These are phyloP conservation scores for Lucilia cuprina DNA, from an alignment of 1,140 invertebrate species.

Conservation along the genomic window DNA sequence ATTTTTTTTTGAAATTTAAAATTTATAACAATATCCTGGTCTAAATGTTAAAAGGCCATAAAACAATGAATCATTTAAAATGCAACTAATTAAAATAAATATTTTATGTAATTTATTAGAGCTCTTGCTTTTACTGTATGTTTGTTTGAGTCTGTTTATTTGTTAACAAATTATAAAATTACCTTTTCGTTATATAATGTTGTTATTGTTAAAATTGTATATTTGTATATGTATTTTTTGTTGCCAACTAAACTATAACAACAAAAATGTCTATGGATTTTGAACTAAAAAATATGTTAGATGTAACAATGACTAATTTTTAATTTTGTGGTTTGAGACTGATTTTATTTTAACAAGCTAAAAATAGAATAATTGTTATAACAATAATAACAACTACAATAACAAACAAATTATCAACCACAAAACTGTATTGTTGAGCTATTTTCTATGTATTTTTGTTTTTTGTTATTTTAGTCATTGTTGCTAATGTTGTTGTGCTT, in stretches of 20 bases:
- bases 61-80: conserved; percentile 27
- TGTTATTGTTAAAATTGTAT: background rate
- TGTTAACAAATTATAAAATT: background rate
- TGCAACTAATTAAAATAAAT: conserved; percentile 31
- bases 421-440: conserved; percentile 31
- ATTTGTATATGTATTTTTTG: background rate
- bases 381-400: background rate
- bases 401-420: background rate
- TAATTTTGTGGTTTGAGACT: background rate
- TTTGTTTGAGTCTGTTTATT: background rate
- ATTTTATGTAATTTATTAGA: conserved; percentile 13
- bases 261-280: background rate
- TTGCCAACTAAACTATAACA: background rate
- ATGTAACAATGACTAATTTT: conserved; percentile 27
- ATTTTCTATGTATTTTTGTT: background rate
- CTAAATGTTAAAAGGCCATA: conserved; percentile 4
- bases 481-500: background rate
- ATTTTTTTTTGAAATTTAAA: background rate
- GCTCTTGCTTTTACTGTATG: background rate
- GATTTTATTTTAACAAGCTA: background rate
- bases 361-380: background rate
- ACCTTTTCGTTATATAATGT: background rate
- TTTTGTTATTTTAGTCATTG: no score
- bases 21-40: background rate
- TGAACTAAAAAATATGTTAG: conserved; percentile 10